Conservation (phyloP, 35 echinoderm and acorn worm species). For the Strongylocentrotus purpuratus region DNA sequence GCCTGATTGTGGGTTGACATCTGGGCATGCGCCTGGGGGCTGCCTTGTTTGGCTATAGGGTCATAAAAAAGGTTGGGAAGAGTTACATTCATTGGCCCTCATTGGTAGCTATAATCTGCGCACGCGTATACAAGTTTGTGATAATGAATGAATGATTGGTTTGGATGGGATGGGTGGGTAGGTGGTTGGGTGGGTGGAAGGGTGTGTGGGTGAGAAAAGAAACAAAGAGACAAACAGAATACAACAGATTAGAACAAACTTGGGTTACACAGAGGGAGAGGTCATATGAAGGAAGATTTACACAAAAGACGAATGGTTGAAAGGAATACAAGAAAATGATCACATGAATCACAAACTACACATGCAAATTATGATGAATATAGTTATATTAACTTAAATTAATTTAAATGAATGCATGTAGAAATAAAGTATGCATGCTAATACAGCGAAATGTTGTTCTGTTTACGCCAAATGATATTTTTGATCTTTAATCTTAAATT, state of each 20-base stretch:
- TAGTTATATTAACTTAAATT: too few species aligned
- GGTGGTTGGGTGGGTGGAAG: background rate
- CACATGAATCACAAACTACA: background rate
- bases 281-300: background rate
- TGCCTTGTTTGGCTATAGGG: slow-evolving; percentile 34
- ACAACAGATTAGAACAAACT: slow-evolving; percentile 38
- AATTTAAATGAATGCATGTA: too few species aligned
- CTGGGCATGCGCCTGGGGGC: slow-evolving; percentile 29
- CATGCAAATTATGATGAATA: background rate
- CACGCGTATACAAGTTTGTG: background rate
- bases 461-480: too few species aligned
- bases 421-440: too few species aligned
- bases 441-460: too few species aligned
- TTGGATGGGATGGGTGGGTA: background rate
- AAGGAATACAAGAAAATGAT: background rate
- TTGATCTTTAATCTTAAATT: too few species aligned
- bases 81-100: background rate
- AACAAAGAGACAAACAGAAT: slow-evolving; percentile 38
- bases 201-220: background rate
- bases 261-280: background rate
- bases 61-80: slow-evolving; percentile 25
- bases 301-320: background rate
- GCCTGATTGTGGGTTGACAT: slow-evolving; percentile 22
- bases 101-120: slow-evolving; percentile 25
- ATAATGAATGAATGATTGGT: background rate